Evolutionary conservation across 2,113 vertebrate species (phyloP).

Genomic region (Megaceryle torquata): DNA sequence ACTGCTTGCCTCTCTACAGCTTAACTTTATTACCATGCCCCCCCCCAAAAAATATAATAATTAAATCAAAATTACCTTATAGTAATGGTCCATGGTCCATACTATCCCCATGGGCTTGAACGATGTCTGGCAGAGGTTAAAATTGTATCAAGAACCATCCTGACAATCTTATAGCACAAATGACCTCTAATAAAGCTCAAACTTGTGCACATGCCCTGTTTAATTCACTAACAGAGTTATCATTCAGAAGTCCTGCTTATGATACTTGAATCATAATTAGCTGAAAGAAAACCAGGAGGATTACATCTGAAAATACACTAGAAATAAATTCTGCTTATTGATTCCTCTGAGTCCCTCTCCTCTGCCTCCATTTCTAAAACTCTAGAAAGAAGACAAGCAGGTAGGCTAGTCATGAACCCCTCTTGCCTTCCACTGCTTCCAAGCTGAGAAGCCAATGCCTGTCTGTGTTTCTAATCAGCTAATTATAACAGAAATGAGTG

Average conservation of each 20-base stretch:
- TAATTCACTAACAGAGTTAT: background rate
- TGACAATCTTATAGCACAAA: background rate
- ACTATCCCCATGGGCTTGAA: background rate
- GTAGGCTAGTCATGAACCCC: background rate
- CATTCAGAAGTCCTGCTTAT: background rate
- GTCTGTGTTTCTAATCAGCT: background rate
- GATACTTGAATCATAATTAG: background rate
- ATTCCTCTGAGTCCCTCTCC: background rate
- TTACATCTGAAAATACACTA: background rate
- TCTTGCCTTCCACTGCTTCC: background rate
- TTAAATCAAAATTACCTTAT: background rate
- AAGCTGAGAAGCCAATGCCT: background rate
- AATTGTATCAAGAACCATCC: background rate
- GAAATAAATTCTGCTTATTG: background rate
- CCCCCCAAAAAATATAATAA: background rate
- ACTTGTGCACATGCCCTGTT: background rate
- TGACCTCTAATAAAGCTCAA: background rate
- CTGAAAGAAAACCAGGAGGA: background rate
- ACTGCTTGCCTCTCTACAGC: background rate
- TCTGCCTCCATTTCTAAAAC: background rate
- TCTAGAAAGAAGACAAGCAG: background rate
- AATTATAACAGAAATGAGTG: background rate
- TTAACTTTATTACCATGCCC: background rate
- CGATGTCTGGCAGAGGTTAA: background rate
- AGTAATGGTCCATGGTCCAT: background rate